A percentile compares a stretch with the other conserved stretches of the same genome.
Conservation (phyloP, 2,113 vertebrate species). For the Acrocephalus kingi region DNA sequence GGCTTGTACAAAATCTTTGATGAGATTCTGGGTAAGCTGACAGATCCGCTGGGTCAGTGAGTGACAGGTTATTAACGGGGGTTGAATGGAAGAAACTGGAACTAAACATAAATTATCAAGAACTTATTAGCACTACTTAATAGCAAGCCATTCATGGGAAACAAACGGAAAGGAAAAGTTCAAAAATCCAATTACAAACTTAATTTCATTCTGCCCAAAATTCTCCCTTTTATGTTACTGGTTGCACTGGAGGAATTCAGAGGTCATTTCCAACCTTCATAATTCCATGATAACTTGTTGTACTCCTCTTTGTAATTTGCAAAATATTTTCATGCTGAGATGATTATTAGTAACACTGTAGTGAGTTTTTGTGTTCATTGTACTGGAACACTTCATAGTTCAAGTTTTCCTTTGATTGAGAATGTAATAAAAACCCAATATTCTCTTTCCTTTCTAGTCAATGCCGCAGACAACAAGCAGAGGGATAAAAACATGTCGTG, state of each 20-base stretch:
- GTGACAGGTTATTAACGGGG: not conserved
- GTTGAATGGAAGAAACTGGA: not conserved
- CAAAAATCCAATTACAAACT: not conserved
- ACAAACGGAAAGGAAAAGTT: not conserved
- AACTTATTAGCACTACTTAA: not conserved
- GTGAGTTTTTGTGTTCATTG: not conserved
- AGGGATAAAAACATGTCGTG: conserved; percentile 92
- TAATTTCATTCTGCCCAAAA: not conserved
- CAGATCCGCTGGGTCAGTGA: not conserved
- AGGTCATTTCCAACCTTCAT: not conserved
- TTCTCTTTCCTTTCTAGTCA: conserved; percentile 78
- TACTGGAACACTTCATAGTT: not conserved
- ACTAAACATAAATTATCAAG: not conserved
- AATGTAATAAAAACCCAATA: not conserved
- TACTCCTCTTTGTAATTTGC: not conserved
- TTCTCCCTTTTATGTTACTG: not conserved
- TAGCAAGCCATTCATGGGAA: not conserved
- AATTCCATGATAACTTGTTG: not conserved
- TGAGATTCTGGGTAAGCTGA: conserved; percentile 92
- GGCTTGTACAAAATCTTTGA: conserved; percentile 99
- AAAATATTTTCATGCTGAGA: not conserved
- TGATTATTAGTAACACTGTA: not conserved
- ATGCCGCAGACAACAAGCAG: conserved; percentile 98
- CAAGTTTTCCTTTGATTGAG: not conserved
- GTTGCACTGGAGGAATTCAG: not conserved